phyloP scores from a whole-genome alignment of 35 echinoderm and acorn worm genomes.

The Apostichopus japonicus region DNA sequence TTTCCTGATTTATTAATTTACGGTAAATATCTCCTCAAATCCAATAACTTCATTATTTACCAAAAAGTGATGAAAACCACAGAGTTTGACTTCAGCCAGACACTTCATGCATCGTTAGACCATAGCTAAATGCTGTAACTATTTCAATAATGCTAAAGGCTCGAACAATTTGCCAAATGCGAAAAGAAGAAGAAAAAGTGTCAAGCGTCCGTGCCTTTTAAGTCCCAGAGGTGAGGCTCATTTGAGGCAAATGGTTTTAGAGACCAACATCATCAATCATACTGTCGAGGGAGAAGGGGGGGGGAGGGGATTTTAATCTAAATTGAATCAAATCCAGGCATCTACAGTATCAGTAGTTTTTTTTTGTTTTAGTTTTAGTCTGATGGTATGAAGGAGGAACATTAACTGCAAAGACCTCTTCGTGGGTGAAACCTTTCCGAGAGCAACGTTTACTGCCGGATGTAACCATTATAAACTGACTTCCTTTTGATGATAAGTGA shows the following conservation, averaged over 20 bases:
- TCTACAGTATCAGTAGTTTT: not conserved
- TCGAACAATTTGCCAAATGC: not conserved
- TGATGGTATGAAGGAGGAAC: too few relatives aligned
- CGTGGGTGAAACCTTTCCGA: not conserved
- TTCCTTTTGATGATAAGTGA: not conserved
- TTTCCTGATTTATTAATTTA: too few relatives aligned
- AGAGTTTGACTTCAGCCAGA: too few relatives aligned
- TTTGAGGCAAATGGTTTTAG: conserved; percentile 24
- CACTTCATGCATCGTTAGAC: too few relatives aligned
- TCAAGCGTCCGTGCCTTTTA: not conserved
- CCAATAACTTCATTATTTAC: too few relatives aligned
- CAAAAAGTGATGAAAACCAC: too few relatives aligned
- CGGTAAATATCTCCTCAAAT: too few relatives aligned
- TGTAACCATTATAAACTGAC: not conserved
- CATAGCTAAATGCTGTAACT: too few relatives aligned
- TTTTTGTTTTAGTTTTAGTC: too few relatives aligned
- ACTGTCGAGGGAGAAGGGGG: not conserved
- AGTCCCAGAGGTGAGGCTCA: conserved; percentile 31
- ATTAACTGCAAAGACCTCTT: too few relatives aligned
- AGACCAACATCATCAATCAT: conserved; percentile 15
- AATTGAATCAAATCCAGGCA: conserved; percentile 28
- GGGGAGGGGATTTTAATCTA: conserved; percentile 28
- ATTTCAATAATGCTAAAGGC: too few relatives aligned
- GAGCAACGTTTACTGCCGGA: not conserved
- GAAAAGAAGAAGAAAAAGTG: not conserved